Evolutionary conservation across 2,113 vertebrate genomes (phyloP).

Genomic region (Zosterops borbonicus): DNA sequence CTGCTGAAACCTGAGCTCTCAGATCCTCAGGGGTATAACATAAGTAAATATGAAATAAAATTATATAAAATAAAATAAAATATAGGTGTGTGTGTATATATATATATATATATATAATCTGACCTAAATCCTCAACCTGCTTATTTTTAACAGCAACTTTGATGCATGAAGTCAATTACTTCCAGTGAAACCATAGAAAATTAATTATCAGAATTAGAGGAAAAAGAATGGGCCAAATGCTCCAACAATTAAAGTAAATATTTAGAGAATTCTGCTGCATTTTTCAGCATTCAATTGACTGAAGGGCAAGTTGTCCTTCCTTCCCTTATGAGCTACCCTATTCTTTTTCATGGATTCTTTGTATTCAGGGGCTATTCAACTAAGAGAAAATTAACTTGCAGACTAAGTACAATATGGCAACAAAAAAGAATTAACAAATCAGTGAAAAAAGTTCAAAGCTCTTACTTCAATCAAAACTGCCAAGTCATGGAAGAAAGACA

Average conservation of each 20-base stretch:
- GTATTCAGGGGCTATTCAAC: background rate
- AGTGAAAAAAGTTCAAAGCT: background rate
- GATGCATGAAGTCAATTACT: background rate
- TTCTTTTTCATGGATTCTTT: background rate
- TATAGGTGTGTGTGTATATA: accelerated
- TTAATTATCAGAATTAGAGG: background rate
- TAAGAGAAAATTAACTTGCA: background rate
- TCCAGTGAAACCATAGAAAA: background rate
- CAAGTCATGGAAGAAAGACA: background rate
- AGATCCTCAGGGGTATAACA: background rate
- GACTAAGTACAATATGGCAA: background rate
- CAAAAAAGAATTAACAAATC: background rate
- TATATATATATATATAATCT: background rate
- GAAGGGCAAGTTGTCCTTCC: background rate
- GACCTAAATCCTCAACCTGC: background rate
- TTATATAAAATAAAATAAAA: background rate
- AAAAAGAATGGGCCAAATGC: background rate
- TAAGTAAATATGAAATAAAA: background rate
- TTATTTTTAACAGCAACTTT: background rate
- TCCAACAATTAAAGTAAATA: background rate
- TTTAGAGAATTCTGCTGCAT: background rate
- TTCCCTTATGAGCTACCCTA: background rate
- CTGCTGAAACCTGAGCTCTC: background rate
- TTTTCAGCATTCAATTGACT: background rate
- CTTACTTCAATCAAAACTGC: background rate